Evolutionary conservation across 2,113 vertebrate genomes (phyloP).

Genomic region (Amphiprion ocellaris): DNA sequence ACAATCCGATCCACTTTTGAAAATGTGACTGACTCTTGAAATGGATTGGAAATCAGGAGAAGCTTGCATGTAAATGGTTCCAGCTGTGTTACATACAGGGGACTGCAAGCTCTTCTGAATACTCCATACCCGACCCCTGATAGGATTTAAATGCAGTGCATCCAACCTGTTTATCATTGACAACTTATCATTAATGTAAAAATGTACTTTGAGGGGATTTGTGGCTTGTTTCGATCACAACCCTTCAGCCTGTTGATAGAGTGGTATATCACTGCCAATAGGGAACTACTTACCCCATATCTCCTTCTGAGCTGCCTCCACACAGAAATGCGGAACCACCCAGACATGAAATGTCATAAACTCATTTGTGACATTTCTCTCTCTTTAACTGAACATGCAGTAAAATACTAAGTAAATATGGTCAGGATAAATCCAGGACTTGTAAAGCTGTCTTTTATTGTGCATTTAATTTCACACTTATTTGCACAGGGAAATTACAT

Average conservation of each 20-base stretch:
- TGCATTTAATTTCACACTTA: conserved; percentile 87
- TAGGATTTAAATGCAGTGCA: conserved; percentile 50
- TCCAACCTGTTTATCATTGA: conserved; percentile 58
- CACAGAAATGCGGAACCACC: conserved; percentile 62
- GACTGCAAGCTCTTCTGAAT: conserved; percentile 12
- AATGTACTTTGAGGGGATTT: conserved; percentile 59
- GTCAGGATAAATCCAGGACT: conserved; percentile 72
- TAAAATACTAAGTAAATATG: conserved; percentile 78
- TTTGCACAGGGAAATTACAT: conserved; percentile 87
- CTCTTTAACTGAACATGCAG: conserved; percentile 74
- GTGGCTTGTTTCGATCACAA: conserved; percentile 59
- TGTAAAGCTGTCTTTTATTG: conserved; percentile 77
- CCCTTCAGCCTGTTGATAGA: conserved; percentile 54
- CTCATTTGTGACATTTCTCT: conserved; percentile 68
- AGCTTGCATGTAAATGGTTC: conserved; percentile 41
- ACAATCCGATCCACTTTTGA: conserved; percentile 7
- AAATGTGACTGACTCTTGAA: conserved; percentile 55
- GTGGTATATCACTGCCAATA: conserved; percentile 49
- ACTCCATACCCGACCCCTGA: conserved; percentile 21
- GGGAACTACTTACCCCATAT: conserved; percentile 58
- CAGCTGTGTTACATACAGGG: conserved; percentile 21
- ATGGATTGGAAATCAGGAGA: conserved; percentile 43
- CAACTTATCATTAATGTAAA: conserved; percentile 59
- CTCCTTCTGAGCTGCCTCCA: conserved; percentile 44
- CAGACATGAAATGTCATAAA: conserved; percentile 80